Evolutionary conservation across 2,797 vertebrate species (phyloP).

Genomic region (Orestias chungarensis): DNA sequence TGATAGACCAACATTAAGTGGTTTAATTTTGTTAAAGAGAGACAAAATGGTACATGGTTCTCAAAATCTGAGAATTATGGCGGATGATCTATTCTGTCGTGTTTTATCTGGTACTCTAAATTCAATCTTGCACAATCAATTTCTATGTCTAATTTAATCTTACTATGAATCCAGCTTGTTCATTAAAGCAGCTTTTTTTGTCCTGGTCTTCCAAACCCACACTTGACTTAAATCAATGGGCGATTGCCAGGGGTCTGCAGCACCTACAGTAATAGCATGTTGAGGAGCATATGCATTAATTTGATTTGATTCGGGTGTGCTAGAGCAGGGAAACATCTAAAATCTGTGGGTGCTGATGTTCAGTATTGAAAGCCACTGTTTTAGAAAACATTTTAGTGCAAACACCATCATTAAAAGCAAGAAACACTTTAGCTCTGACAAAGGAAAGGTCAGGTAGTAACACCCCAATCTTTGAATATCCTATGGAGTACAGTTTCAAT

Average conservation of each 20-base stretch:
- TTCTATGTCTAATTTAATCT: background rate
- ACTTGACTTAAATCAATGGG: background rate
- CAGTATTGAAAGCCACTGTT: background rate
- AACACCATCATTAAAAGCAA: background rate
- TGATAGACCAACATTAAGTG: background rate
- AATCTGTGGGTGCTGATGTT: background rate
- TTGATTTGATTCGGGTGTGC: background rate
- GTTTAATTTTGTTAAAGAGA: background rate
- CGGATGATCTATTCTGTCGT: no score
- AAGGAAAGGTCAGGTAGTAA: background rate
- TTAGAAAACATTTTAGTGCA: background rate
- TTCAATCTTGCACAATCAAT: background rate
- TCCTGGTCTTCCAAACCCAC: background rate
- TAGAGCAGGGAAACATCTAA: background rate
- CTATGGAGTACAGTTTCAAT: background rate
- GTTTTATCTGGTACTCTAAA: background rate
- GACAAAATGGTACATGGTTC: background rate
- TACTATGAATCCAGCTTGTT: constrained; percentile 26
- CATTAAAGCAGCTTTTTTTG: background rate
- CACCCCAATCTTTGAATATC: background rate
- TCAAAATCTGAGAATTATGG: background rate
- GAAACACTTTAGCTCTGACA: background rate
- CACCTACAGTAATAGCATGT: background rate
- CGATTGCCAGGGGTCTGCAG: background rate
- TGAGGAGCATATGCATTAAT: background rate